These are phyloP conservation scores for Agapostemon virescens DNA, from an alignment of 2,888 invertebrate species.

Conservation along the genomic window DNA sequence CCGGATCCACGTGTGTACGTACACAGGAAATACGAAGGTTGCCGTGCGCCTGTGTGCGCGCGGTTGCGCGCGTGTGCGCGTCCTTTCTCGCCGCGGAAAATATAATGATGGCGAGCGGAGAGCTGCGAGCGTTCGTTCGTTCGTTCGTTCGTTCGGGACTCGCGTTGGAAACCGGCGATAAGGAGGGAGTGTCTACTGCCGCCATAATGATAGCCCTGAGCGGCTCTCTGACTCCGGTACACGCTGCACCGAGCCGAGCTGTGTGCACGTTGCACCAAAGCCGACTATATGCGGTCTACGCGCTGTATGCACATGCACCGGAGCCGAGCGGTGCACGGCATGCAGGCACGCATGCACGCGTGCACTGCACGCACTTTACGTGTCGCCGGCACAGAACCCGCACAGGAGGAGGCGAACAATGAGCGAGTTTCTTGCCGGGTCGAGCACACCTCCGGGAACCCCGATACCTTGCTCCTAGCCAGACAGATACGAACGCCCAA, in stretches of 20 bases:
- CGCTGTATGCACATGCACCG: slow-evolving; percentile 54
- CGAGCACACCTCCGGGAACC: slow-evolving; percentile 40
- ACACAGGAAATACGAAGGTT: slow-evolving; percentile 20
- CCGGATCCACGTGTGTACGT: slow-evolving; percentile 18
- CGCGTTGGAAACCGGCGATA: slow-evolving; percentile 79
- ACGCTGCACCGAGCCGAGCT: slow-evolving; percentile 57
- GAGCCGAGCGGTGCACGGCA: slow-evolving; percentile 41
- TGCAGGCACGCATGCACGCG: slow-evolving; percentile 57
- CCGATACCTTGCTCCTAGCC: neutral
- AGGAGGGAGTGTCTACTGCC: slow-evolving; percentile 80
- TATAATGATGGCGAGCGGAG: slow-evolving; percentile 77
- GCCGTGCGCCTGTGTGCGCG: slow-evolving; percentile 6
- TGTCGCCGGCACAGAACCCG: slow-evolving; percentile 46
- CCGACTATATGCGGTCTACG: slow-evolving; percentile 39
- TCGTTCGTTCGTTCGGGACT: slow-evolving; percentile 62
- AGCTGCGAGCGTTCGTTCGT: slow-evolving; percentile 56
- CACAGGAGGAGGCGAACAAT: slow-evolving; percentile 49
- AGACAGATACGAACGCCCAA: neutral
- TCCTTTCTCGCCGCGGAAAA: slow-evolving; percentile 75
- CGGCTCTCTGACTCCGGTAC: slow-evolving; percentile 74
- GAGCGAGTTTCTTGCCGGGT: slow-evolving; percentile 42
- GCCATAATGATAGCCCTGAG: slow-evolving; percentile 79
- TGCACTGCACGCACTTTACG: slow-evolving; percentile 56
- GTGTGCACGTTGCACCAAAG: slow-evolving; percentile 54
- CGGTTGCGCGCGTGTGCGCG: slow-evolving; percentile 57